Conservation (phyloP, 2,888 invertebrate species). For the Heliconius aoede region DNA sequence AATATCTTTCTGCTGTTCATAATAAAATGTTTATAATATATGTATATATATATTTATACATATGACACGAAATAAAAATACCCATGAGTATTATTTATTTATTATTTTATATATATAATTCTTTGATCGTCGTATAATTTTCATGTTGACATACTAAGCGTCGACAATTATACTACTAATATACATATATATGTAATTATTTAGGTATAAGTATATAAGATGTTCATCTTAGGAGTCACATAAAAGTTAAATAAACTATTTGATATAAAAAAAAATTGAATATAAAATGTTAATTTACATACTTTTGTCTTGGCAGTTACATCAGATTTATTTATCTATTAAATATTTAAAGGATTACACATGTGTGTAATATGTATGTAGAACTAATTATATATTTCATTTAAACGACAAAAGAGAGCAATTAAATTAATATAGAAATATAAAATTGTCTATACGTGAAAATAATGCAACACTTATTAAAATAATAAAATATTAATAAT, state of each 20-base stretch:
- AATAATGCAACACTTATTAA: constrained; percentile 15
- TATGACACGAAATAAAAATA: constrained; percentile 52
- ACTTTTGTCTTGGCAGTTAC: neutral
- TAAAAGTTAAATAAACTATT: constrained; percentile 21
- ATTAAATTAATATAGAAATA: constrained; percentile 6
- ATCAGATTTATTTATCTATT: neutral
- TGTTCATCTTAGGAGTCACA: constrained; percentile 24
- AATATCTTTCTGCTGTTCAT: constrained; percentile 57
- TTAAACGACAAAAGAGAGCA: constrained; percentile 15
- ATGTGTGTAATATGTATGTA: neutral
- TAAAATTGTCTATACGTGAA: constrained; percentile 1
- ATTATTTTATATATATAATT: constrained; percentile 63
- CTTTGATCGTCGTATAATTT: constrained; percentile 66
- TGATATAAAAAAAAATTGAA: too few species aligned
- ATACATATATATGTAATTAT: neutral
- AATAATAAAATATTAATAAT: constrained; percentile 37
- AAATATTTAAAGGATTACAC: neutral
- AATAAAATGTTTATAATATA: constrained; percentile 43
- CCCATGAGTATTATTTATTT: constrained; percentile 63
- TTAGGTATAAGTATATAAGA: constrained; percentile 23
- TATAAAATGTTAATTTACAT: neutral
- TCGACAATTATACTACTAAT: constrained; percentile 41
- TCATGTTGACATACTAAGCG: constrained; percentile 45
- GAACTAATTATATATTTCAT: neutral
- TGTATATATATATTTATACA: constrained; percentile 35